phyloP scores from a whole-genome alignment of 2,113 vertebrate genomes.

The Oryzias woworae region DNA sequence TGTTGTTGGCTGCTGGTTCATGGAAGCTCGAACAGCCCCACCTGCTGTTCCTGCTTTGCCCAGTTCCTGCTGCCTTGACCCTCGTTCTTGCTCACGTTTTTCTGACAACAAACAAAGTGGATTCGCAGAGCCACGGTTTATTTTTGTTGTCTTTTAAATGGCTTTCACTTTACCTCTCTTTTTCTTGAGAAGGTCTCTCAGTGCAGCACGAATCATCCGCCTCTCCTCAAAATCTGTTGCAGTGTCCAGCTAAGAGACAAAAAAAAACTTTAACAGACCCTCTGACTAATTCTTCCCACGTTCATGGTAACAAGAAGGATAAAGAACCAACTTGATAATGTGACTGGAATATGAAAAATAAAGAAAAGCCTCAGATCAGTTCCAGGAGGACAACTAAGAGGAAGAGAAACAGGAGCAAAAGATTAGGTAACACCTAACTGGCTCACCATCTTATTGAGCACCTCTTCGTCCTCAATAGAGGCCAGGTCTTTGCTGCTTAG shows the following conservation, averaged over 20 bases:
- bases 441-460: slow-evolving; percentile 93
- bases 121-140: neutral
- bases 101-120: slow-evolving; percentile 68
- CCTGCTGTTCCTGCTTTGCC: slow-evolving; percentile 43
- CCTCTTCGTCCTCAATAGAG: slow-evolving; percentile 87
- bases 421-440: neutral
- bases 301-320: no score
- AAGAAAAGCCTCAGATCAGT: neutral
- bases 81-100: slow-evolving; percentile 88
- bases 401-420: neutral
- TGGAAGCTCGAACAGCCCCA: slow-evolving; percentile 12
- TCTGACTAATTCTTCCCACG: no score
- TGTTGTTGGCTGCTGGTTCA: slow-evolving; percentile 40
- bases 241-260: slow-evolving; percentile 81
- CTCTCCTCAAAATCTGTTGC: slow-evolving; percentile 88
- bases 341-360: neutral
- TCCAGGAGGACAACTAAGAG: neutral
- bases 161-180: slow-evolving; percentile 83
- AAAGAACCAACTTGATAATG: no score
- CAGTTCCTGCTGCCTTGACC: slow-evolving; percentile 79
- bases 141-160: neutral
- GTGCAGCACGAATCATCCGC: slow-evolving; percentile 84
- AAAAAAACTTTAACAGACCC: neutral
- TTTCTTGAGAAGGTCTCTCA: slow-evolving; percentile 90
- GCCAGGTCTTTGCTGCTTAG: slow-evolving; percentile 79